These are phyloP conservation scores for Axinella damicornis DNA, from an alignment of 37 sponge, comb jelly and placozoan species.

Conservation along the genomic window DNA sequence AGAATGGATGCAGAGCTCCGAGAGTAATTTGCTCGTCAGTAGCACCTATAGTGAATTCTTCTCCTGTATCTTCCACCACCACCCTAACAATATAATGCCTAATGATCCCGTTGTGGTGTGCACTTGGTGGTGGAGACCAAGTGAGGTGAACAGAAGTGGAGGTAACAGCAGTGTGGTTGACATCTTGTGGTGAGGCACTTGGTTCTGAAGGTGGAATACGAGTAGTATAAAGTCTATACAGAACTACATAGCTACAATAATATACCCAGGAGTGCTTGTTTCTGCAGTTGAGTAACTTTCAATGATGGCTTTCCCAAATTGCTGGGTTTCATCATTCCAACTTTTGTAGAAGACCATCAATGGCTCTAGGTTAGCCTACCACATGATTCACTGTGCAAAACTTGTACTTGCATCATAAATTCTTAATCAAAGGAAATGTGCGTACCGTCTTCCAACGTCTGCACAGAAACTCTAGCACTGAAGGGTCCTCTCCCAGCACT, in stretches of 20 bases:
- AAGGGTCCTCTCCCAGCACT: slow-evolving; percentile 24
- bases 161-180: neutral
- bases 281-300: too few relatives aligned
- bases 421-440: too few relatives aligned
- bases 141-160: neutral
- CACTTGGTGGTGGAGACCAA: slow-evolving; percentile 2
- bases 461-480: neutral
- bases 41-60: neutral
- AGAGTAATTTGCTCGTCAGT: slow-evolving; percentile 9
- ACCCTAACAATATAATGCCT: neutral
- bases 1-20: slow-evolving; percentile 22
- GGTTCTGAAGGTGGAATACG: slow-evolving; percentile 1
- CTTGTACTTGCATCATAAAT: too few relatives aligned
- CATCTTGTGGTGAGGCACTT: neutral
- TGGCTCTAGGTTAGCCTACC: too few relatives aligned
- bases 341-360: too few relatives aligned
- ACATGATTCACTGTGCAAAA: too few relatives aligned
- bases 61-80: slow-evolving; percentile 1
- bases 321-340: too few relatives aligned
- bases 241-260: too few relatives aligned
- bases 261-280: too few relatives aligned
- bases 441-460: slow-evolving; percentile 24
- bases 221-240: too few relatives aligned
- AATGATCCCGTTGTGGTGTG: slow-evolving; percentile 12
- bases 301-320: too few relatives aligned